These are phyloP conservation scores for Motacilla alba DNA, from an alignment of 2,113 vertebrate genomes.

Conservation along the genomic window DNA sequence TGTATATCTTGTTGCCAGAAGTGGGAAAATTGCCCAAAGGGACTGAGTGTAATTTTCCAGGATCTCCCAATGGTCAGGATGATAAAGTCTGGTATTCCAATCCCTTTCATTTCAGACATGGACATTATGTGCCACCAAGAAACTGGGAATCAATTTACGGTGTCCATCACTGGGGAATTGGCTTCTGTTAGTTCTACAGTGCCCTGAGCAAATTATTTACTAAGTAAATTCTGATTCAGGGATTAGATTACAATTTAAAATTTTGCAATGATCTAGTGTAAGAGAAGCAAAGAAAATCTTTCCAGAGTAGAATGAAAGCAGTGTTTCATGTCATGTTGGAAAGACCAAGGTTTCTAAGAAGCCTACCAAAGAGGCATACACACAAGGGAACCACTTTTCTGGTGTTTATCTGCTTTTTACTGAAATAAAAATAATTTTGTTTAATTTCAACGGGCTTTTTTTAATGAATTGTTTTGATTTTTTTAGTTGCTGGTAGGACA, in stretches of 20 bases:
- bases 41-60: background rate
- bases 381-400: background rate
- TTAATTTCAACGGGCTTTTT: background rate
- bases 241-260: background rate
- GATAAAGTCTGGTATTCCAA: background rate
- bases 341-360: background rate
- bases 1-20: background rate
- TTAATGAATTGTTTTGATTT: background rate
- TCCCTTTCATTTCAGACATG: background rate
- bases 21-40: background rate
- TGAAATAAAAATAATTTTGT: background rate
- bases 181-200: background rate
- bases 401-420: background rate
- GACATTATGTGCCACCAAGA: background rate
- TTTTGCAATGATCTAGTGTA: background rate
- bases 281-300: background rate
- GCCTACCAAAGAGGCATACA: background rate
- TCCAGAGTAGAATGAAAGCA: background rate
- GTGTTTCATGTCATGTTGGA: background rate
- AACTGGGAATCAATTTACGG: background rate
- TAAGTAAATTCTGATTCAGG: background rate
- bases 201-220: background rate
- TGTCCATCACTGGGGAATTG: background rate
- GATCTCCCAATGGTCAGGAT: background rate
- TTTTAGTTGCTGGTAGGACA: background rate